These are phyloP conservation scores for Oscheius sp. DNA, from an alignment of 1,140 invertebrate species.

Conservation along the genomic window DNA sequence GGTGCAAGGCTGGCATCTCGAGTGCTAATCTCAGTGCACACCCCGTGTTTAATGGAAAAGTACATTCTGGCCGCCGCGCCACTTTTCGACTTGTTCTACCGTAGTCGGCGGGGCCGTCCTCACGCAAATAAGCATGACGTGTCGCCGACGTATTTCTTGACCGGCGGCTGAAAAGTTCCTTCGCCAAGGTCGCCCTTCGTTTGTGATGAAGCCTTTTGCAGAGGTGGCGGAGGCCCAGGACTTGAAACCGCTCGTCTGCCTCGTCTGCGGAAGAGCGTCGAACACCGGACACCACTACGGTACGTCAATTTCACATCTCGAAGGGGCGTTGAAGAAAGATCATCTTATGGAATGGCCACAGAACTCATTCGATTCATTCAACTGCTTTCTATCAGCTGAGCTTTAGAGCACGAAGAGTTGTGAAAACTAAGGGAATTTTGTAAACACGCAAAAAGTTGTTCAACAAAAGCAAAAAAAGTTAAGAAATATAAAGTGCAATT, in stretches of 20 bases:
- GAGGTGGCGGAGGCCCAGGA: background rate
- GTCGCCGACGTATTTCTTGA: background rate
- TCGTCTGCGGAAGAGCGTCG: background rate
- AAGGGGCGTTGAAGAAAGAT: no score
- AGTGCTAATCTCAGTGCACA: no score
- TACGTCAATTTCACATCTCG: no score
- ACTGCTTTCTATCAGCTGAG: no score
- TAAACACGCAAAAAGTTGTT: no score
- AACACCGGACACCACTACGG: conserved; percentile 2
- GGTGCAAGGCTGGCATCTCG: no score
- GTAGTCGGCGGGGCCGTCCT: background rate
- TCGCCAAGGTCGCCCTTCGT: background rate
- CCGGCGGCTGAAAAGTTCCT: background rate
- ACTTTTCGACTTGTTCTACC: background rate
- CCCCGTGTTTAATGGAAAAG: background rate
- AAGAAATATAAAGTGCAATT: no score
- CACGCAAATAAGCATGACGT: background rate
- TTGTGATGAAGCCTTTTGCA: background rate
- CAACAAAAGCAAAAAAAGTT: no score
- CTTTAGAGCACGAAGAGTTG: no score
- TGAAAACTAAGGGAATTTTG: no score
- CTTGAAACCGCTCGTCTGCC: background rate
- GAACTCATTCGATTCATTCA: no score
- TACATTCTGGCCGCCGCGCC: background rate
- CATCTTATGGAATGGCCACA: no score